Evolutionary conservation across 2,113 vertebrate species (phyloP).

Genomic region (Corythornis madagascariensis): DNA sequence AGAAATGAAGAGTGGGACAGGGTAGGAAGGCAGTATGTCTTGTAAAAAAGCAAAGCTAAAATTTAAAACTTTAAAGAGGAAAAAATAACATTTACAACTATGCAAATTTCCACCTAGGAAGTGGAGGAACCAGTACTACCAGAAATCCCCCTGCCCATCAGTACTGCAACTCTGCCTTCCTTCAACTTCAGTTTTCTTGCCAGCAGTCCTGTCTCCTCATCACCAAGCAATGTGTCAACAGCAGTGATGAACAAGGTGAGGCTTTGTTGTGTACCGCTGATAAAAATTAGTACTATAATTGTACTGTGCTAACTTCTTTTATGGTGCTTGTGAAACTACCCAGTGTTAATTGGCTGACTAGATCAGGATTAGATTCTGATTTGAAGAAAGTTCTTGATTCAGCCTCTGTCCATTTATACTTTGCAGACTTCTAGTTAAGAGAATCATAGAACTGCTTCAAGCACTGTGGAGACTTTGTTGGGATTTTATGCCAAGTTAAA

Average conservation of each 20-base stretch:
- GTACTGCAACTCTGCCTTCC: slow-evolving; percentile 81
- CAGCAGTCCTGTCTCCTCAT: slow-evolving; percentile 58
- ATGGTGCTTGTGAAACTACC: neutral
- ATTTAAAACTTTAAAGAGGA: neutral
- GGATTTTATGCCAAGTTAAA: neutral
- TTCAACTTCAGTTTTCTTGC: slow-evolving; percentile 84
- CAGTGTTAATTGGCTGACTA: neutral
- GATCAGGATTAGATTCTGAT: neutral
- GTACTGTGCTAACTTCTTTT: neutral
- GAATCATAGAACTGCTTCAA: neutral
- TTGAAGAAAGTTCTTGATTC: neutral
- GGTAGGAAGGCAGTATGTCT: neutral
- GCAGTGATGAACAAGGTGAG: slow-evolving; percentile 73
- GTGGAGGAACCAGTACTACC: slow-evolving; percentile 83
- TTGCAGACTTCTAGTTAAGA: neutral
- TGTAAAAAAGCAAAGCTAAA: neutral
- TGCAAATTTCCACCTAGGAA: slow-evolving; percentile 69
- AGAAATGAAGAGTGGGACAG: neutral
- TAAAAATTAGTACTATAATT: too few species aligned
- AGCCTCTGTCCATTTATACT: neutral
- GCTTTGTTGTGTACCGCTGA: neutral
- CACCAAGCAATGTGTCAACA: slow-evolving; percentile 56
- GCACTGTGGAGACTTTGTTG: neutral
- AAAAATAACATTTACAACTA: neutral
- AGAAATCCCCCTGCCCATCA: slow-evolving; percentile 86